Conservation (phyloP, 2,888 invertebrate species). For the Ichneumon xanthorius region DNA sequence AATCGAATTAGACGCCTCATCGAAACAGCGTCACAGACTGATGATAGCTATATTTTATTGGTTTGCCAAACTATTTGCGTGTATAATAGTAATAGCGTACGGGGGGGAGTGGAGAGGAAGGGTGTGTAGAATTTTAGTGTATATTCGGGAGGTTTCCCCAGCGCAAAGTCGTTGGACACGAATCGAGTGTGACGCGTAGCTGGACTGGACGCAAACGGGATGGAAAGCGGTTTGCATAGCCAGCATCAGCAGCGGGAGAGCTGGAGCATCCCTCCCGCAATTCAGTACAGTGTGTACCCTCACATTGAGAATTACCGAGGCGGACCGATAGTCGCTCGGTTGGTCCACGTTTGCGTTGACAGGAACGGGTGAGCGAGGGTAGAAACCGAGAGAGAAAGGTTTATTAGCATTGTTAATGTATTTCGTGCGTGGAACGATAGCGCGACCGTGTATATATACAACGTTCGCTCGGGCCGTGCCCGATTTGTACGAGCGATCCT, state of each 20-base stretch:
- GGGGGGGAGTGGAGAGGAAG: not conserved
- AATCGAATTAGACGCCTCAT: slow-evolving; percentile 61
- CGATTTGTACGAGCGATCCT: slow-evolving; percentile 63
- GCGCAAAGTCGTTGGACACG: slow-evolving; percentile 67
- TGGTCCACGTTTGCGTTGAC: slow-evolving; percentile 68
- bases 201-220: slow-evolving; percentile 69
- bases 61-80: slow-evolving; percentile 53
- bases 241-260: slow-evolving; percentile 35
- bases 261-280: not conserved
- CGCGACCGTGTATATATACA: slow-evolving; percentile 28
- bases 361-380: slow-evolving; percentile 55
- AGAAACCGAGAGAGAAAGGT: slow-evolving; percentile 63
- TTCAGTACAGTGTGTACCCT: slow-evolving; percentile 45
- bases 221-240: slow-evolving; percentile 71
- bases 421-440: slow-evolving; percentile 65
- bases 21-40: slow-evolving; percentile 48
- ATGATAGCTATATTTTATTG: slow-evolving; percentile 66
- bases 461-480: slow-evolving; percentile 52
- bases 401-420: slow-evolving; percentile 77
- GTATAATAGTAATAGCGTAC: slow-evolving; percentile 32
- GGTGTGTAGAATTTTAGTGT: slow-evolving; percentile 37
- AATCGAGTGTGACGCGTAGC: slow-evolving; percentile 58
- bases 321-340: slow-evolving; percentile 73
- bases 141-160: slow-evolving; percentile 54
- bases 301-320: slow-evolving; percentile 73